Evolutionary conservation across 2,888 invertebrate genomes (phyloP).

Genomic region (Nephrotoma flavescens): DNA sequence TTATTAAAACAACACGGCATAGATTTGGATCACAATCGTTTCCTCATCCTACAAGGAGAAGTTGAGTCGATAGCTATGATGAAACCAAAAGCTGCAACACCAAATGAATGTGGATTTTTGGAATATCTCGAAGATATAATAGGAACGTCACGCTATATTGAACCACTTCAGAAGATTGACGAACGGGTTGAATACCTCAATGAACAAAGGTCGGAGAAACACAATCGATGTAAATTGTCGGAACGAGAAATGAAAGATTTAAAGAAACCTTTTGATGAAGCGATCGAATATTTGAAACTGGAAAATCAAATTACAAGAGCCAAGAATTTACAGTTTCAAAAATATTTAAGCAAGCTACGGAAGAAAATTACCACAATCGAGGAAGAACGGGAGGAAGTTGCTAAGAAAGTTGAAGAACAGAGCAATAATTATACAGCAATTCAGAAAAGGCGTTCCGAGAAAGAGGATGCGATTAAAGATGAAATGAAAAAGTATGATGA

Average conservation of each 20-base stretch:
- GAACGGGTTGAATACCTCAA: slow-evolving; percentile 57
- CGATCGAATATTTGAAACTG: slow-evolving; percentile 57
- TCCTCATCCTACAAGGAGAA: slow-evolving; percentile 94
- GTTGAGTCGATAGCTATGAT: slow-evolving; percentile 99
- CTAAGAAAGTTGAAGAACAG: slow-evolving; percentile 35
- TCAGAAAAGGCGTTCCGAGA: slow-evolving; percentile 35
- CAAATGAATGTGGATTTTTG: slow-evolving; percentile 88
- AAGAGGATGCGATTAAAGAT: slow-evolving; percentile 23
- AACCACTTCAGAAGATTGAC: slow-evolving; percentile 63
- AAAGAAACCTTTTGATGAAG: slow-evolving; percentile 62
- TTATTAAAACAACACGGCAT: slow-evolving; percentile 69
- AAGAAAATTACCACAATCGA: slow-evolving; percentile 44
- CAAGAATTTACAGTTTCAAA: slow-evolving; percentile 58
- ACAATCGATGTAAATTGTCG: slow-evolving; percentile 70
- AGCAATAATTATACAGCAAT: slow-evolving; percentile 20
- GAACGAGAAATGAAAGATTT: slow-evolving; percentile 68
- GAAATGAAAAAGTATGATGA: slow-evolving; percentile 38
- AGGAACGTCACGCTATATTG: slow-evolving; percentile 73
- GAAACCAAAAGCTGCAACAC: slow-evolving; percentile 81
- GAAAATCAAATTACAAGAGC: slow-evolving; percentile 61
- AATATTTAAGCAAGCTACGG: slow-evolving; percentile 44
- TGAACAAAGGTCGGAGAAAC: slow-evolving; percentile 63
- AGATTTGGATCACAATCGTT: slow-evolving; percentile 92
- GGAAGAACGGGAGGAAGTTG: slow-evolving; percentile 43
- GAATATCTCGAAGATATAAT: slow-evolving; percentile 98